Evolutionary conservation across 2,888 invertebrate genomes (phyloP).

Genomic region (Apomyelois bistriatella): DNA sequence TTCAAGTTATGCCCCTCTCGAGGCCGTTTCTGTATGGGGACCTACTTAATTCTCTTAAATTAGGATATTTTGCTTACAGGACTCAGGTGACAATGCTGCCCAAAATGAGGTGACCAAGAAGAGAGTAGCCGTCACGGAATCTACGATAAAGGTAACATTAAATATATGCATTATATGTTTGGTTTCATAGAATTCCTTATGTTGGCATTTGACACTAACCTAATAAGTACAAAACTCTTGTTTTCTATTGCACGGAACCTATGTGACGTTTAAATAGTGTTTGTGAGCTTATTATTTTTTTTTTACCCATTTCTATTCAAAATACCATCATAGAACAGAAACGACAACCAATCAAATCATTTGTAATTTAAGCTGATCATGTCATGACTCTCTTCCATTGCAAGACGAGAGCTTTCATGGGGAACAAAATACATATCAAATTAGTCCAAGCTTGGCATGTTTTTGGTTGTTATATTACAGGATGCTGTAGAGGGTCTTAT

Average conservation of each 20-base stretch:
- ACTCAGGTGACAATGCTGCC: constrained; percentile 59
- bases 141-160: constrained; percentile 58
- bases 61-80: constrained; percentile 34
- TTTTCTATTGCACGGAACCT: constrained; percentile 20
- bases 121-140: constrained; percentile 53
- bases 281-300: constrained; percentile 47
- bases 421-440: constrained; percentile 8
- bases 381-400: not conserved
- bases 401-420: not conserved
- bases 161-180: not conserved
- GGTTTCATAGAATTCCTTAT: not conserved
- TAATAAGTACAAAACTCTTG: not conserved
- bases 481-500: constrained; percentile 58
- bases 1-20: too few species aligned
- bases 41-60: too few species aligned
- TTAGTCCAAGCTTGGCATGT: constrained; percentile 58
- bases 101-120: constrained; percentile 66
- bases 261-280: constrained; percentile 23
- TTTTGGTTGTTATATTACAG: constrained; percentile 62
- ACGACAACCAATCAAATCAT: not conserved
- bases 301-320: constrained; percentile 13
- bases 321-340: constrained; percentile 2
- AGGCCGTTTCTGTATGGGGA: too few species aligned
- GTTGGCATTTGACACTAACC: constrained; percentile 1
- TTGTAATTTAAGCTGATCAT: not conserved